Base-by-base conservation (phyloP, 2,888 invertebrate species). In the Notodonta dromedarius region DNA sequence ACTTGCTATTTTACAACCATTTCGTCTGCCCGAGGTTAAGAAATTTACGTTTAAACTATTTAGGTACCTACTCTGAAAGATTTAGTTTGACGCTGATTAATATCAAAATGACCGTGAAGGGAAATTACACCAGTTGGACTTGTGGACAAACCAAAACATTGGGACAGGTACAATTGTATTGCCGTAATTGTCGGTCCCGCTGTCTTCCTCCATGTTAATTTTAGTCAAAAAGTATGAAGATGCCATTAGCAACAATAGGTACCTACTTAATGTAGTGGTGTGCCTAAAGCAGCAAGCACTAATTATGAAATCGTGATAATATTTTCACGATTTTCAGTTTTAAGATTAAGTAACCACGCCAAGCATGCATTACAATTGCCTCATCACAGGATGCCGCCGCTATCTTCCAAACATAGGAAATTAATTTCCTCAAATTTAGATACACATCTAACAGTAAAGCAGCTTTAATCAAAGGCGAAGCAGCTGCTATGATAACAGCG, bases 381-480 rank as follows among this genome's bases (percentile, higher is more conserved):
- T 32, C 8, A 52, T 24, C 24, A 52, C 56, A 63, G 66, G 64
- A 71, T 60, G 54, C 71, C 61, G 54, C 71, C 61, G 66, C 60
- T 69, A 69, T 74, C 67, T 62, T 53, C 51, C 4, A 56, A n/a
- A 63, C 50, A 24, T 51, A 60, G 59, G 62, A 65, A 62, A 66
- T 62, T 53, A 42, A 58, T 69, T 69, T 70, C 63, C 54, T 56
- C 63, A 64, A 61, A 58, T 48, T 48, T 46, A 35, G 67, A 71
- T 73, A 65, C 12, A n/a, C 7, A 76, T 71, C 67, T 54, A n/a
- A 14, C 14, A 5, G 53, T 53, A 32, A 40, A 51, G 60, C 55
- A 55, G 51, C 54, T 58, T 59, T 57, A 62, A 67, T 61, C 52
- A 44, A 53, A 59, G 16, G 6, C 42, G 35, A 60, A 61, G 59